phyloP scores from a whole-genome alignment of 2,888 invertebrate genomes.

The Andrena minutula region DNA sequence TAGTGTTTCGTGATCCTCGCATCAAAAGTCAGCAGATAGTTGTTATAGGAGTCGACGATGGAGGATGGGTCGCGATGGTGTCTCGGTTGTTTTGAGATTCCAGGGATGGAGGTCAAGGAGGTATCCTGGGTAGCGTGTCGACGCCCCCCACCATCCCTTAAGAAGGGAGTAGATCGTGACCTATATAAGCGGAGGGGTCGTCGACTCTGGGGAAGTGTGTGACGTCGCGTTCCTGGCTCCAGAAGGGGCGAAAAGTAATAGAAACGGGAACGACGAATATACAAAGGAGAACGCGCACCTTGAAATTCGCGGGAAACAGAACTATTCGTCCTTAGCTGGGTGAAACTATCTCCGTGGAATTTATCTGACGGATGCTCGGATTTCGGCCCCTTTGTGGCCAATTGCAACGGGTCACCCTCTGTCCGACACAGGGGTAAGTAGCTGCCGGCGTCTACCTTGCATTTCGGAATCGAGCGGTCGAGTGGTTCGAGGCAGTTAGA shows the following conservation, averaged over 20 bases:
- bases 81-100: slow-evolving; percentile 67
- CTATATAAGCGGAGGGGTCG: slow-evolving; percentile 60
- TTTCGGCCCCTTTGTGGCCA: slow-evolving; percentile 22
- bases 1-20: slow-evolving; percentile 3
- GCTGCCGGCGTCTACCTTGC: background rate
- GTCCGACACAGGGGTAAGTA: slow-evolving; percentile 31
- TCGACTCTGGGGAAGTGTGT: slow-evolving; percentile 26
- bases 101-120: slow-evolving; percentile 69
- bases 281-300: slow-evolving; percentile 19
- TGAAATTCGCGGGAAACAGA: slow-evolving; percentile 76
- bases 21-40: slow-evolving; percentile 32
- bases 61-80: slow-evolving; percentile 22
- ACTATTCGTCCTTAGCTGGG: slow-evolving; percentile 79
- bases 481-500: background rate
- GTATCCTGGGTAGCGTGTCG: slow-evolving; percentile 42
- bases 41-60: background rate
- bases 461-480: background rate
- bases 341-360: slow-evolving; percentile 73
- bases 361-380: slow-evolving; percentile 59
- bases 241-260: slow-evolving; percentile 13
- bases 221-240: slow-evolving; percentile 22
- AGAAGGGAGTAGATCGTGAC: slow-evolving; percentile 64
- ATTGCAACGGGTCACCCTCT: slow-evolving; percentile 33
- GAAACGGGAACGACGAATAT: slow-evolving; percentile 6
- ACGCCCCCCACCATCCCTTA: slow-evolving; percentile 37